Evolutionary conservation across 2,888 invertebrate genomes (phyloP), one percentile per base, ranked within the genome.

Genomic region (Toxonevra muliebris): DNA sequence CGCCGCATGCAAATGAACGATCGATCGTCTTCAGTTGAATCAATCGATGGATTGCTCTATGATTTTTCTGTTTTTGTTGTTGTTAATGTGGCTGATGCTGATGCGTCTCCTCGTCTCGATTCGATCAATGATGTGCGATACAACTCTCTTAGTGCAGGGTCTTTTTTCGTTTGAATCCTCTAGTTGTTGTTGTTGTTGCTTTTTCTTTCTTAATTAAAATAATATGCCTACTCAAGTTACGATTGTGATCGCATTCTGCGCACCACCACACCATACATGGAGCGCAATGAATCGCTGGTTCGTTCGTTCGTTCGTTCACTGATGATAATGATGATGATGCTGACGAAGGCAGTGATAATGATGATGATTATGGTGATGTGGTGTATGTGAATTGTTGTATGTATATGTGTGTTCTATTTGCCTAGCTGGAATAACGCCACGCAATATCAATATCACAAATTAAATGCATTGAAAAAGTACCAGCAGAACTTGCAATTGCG

Each of bases 151-250:
- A 64, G 19, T n/a, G 63, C 64, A 48, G 50, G 64, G 48, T 64
- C 57, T 58, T 58, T 30, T 15, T 8, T 52, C 30, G 2, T 19
- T 53, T 30, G 3, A 30, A 4, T 30, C 30, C 7, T 30, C 30
- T 30, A 30, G 30, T 30, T 30, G 30, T 30, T 30, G 30, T 30
- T 30, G 30, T 30, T 30, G 3, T 30, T 30, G 30, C 7, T 53
- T n/a, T 15, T 53, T 5, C 17, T 53, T 53, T 73, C 74, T 75
- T 75, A 75, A 75, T 75, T 75, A 74, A 74, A 68, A 71, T 72
- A 73, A 72, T 73, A 73, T 72, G 72, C 74, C 75, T 73, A 73
- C 75, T 73, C 75, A 74, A 72, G 72, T 73, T 73, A 69, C 74
- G 75, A 75, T 73, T 72, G 72, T 72, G 72, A 73, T 73, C 74